These are phyloP conservation scores for Xylota segnis DNA, from an alignment of 2,888 invertebrate genomes.

Conservation along the genomic window DNA sequence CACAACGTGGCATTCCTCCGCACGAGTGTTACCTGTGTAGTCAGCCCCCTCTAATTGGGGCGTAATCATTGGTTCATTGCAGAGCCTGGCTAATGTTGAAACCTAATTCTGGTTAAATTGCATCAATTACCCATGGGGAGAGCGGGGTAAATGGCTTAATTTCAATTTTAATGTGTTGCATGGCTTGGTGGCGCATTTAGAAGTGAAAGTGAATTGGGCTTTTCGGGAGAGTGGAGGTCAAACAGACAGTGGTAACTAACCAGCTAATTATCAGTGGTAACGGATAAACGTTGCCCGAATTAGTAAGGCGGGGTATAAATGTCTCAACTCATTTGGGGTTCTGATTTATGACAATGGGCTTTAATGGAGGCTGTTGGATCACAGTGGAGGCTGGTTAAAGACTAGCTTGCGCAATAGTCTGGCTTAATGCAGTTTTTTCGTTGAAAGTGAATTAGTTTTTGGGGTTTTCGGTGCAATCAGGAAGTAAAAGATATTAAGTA, in stretches of 20 bases:
- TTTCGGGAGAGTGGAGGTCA: slow-evolving; percentile 13
- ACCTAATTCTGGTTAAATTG: slow-evolving; percentile 44
- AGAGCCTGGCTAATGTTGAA: slow-evolving; percentile 28
- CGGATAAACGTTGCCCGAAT: slow-evolving; percentile 6
- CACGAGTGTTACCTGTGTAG: neutral
- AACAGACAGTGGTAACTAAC: too few species aligned
- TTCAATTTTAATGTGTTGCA: slow-evolving; percentile 4
- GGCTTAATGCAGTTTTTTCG: neutral
- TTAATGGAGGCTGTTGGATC: slow-evolving; percentile 2
- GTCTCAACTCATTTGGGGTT: slow-evolving; percentile 19
- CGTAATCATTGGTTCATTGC: slow-evolving; percentile 17
- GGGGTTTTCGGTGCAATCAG: neutral
- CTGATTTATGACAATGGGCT: slow-evolving; percentile 24
- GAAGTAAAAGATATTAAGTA: neutral
- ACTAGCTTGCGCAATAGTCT: slow-evolving; percentile 8
- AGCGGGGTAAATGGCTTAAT: slow-evolving; percentile 14
- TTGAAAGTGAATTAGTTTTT: neutral
- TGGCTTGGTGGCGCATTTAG: neutral
- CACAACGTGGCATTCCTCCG: neutral
- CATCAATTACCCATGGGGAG: slow-evolving; percentile 12
- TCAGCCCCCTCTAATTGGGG: slow-evolving; percentile 3
- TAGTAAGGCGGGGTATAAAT: slow-evolving; percentile 11
- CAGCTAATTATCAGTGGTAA: slow-evolving; percentile 26
- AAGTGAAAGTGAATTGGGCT: slow-evolving; percentile 35
- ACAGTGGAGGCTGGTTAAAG: neutral